phyloP scores from a whole-genome alignment of 1,140 invertebrate genomes.

The Drosophila nebulosa region DNA sequence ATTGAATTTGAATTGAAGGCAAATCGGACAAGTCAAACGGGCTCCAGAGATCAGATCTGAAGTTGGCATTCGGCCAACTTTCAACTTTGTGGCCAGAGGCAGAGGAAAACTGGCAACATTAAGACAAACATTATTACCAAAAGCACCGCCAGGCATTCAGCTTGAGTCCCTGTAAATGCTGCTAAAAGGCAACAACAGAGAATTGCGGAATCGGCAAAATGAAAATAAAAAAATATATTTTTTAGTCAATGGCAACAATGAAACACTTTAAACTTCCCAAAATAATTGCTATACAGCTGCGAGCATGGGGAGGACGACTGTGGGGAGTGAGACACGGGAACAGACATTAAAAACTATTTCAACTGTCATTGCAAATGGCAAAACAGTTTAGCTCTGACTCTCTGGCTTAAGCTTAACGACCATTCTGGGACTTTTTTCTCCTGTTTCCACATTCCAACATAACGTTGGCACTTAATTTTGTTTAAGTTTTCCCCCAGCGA shows the following conservation, averaged over 20 bases:
- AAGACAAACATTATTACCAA: slow-evolving; percentile 51
- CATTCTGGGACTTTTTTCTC: slow-evolving; percentile 39
- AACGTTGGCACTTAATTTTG: slow-evolving; percentile 61
- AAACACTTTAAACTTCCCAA: slow-evolving; percentile 53
- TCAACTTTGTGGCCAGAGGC: not conserved
- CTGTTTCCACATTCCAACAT: slow-evolving; percentile 10
- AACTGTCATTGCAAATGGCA: slow-evolving; percentile 43
- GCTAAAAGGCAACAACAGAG: slow-evolving; percentile 20
- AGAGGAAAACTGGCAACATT: slow-evolving; percentile 43
- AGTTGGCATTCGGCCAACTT: slow-evolving; percentile 34
- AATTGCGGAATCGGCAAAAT: not conserved
- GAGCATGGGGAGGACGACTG: not conserved
- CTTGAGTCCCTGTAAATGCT: slow-evolving; percentile 72
- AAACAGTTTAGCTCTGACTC: slow-evolving; percentile 31
- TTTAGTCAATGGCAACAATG: slow-evolving; percentile 32
- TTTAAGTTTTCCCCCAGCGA: slow-evolving; percentile 56
- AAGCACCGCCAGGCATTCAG: slow-evolving; percentile 62
- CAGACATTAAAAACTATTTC: slow-evolving; percentile 54
- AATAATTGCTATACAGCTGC: slow-evolving; percentile 49
- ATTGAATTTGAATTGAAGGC: slow-evolving; percentile 17
- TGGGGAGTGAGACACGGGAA: no score
- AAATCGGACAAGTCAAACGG: slow-evolving; percentile 13
- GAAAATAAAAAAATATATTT: not conserved
- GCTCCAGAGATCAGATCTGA: slow-evolving; percentile 43
- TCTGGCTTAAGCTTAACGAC: slow-evolving; percentile 48